These are phyloP conservation scores for Neodontobutis hainanensis DNA, from an alignment of 2,113 vertebrate species.

Conservation along the genomic window DNA sequence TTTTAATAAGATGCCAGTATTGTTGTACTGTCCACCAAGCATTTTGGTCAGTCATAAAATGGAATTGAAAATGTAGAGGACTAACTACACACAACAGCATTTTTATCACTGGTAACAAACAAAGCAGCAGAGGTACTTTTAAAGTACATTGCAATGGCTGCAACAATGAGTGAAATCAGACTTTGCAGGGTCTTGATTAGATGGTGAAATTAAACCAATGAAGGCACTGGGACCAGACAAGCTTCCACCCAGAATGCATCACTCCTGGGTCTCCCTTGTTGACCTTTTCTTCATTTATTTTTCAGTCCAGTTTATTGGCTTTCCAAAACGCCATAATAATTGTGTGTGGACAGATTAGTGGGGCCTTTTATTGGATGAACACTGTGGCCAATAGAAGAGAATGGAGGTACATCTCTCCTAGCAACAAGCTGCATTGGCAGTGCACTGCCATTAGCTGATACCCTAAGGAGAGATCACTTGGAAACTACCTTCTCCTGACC, in stretches of 20 bases:
- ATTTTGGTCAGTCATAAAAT: too few species aligned
- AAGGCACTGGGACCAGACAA: not conserved
- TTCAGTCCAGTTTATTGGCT: constrained; percentile 46
- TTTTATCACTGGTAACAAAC: too few species aligned
- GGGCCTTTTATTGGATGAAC: constrained; percentile 68
- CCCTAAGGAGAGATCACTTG: constrained; percentile 66
- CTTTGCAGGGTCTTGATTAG: not conserved
- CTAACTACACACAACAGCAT: too few species aligned
- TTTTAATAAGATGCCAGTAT: too few species aligned
- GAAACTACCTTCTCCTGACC: constrained; percentile 3
- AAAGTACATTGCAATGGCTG: not conserved
- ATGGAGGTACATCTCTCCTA: constrained; percentile 78
- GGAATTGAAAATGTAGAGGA: too few species aligned
- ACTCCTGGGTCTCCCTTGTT: not conserved
- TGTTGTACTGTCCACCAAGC: too few species aligned
- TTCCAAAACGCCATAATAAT: constrained; percentile 71
- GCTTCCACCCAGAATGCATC: not conserved
- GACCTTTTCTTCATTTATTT: constrained; percentile 46
- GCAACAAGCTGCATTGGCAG: constrained; percentile 80
- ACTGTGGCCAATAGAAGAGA: constrained; percentile 71
- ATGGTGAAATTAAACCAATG: not conserved
- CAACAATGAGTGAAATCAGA: not conserved
- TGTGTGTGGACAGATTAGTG: constrained; percentile 52
- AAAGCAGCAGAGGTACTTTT: not conserved
- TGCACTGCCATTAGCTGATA: constrained; percentile 72